These are phyloP conservation scores for Rhagonycha lutea DNA, from an alignment of 2,888 invertebrate species.

Conservation along the genomic window DNA sequence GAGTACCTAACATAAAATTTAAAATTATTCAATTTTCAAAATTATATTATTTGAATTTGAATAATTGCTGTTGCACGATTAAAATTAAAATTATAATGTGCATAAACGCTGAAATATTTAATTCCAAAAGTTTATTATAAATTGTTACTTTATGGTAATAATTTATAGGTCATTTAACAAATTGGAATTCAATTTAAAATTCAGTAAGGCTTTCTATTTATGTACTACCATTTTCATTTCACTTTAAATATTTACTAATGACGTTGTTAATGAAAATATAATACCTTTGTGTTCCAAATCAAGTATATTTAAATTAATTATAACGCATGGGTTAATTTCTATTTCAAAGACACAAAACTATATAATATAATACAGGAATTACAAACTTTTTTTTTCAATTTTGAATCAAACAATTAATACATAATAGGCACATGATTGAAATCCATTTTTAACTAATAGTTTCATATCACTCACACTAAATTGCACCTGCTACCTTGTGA, in stretches of 20 bases:
- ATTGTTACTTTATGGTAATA: not conserved
- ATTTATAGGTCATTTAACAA: not conserved
- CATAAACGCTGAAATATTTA: not conserved
- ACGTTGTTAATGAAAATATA: not conserved
- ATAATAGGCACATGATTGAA: no score
- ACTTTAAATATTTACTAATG: not conserved
- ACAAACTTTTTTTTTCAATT: not conserved
- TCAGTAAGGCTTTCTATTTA: not conserved
- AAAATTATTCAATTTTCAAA: not conserved
- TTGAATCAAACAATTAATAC: no score
- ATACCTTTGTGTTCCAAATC: not conserved
- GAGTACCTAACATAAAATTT: not conserved
- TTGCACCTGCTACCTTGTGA: no score
- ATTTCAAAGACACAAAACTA: not conserved
- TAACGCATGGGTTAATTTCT: not conserved
- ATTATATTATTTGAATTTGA: not conserved
- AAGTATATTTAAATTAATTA: not conserved
- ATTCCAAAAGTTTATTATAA: not conserved
- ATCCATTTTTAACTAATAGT: no score
- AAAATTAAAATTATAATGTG: not conserved
- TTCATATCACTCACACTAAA: no score
- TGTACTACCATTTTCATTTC: not conserved
- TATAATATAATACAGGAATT: not conserved
- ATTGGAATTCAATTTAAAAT: not conserved
- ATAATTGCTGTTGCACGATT: not conserved